phyloP scores from a whole-genome alignment of 2,113 vertebrate species.

The Melozone crissalis region DNA sequence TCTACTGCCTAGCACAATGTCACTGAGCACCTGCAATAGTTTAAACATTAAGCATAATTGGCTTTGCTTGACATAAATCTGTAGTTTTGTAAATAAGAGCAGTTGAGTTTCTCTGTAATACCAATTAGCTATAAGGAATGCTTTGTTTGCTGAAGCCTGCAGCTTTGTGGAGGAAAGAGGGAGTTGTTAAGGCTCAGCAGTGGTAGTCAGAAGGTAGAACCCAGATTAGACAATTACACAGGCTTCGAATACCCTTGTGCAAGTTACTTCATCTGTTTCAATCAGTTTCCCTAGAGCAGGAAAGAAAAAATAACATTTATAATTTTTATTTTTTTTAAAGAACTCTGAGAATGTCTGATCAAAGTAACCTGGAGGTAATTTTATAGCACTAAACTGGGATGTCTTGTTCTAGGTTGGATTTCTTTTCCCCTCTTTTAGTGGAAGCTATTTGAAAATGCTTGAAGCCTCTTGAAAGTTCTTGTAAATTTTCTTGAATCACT shows the following conservation, averaged over 20 bases:
- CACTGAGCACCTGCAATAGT: constrained; percentile 83
- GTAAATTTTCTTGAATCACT: background rate
- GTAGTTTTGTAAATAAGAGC: constrained; percentile 84
- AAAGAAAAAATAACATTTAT: background rate
- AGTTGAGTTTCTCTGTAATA: constrained; percentile 77
- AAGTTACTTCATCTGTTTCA: background rate
- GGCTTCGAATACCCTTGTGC: background rate
- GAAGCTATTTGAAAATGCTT: background rate
- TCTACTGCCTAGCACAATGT: constrained; percentile 80
- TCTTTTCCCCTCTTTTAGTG: background rate
- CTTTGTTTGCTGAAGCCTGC: constrained; percentile 78
- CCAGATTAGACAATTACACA: background rate
- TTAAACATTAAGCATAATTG: constrained; percentile 85
- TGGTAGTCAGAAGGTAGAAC: background rate
- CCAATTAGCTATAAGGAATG: constrained; percentile 80
- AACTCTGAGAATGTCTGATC: background rate
- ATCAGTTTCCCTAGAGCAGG: background rate
- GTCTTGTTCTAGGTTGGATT: background rate
- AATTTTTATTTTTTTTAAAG: background rate
- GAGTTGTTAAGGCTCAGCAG: constrained; percentile 32
- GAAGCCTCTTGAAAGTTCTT: background rate
- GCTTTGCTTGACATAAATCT: constrained; percentile 85
- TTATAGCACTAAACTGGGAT: background rate
- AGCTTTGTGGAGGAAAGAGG: constrained; percentile 53
- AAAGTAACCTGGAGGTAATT: background rate